Base-by-base conservation (phyloP, 2,888 invertebrate genomes). In the Drosophila mulleri region DNA sequence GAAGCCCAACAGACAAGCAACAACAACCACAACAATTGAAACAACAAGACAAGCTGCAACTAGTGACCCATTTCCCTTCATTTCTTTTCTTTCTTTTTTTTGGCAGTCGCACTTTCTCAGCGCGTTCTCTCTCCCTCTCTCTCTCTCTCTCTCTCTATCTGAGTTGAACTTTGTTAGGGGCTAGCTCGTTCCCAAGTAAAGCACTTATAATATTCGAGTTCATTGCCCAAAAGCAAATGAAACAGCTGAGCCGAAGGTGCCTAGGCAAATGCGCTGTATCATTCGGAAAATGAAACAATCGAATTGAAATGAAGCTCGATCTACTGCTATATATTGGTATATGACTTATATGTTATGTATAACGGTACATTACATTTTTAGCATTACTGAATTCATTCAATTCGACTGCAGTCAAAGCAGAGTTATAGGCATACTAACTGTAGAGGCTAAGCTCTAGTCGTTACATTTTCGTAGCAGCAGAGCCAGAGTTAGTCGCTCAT, bases 51-150 rank as follows among this genome's bases (percentile, higher is more conserved):
- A 50, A 61, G 75, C 75, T 78, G 80, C 86, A 83, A 84, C 83
- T 85, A 76, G 82, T 84, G 86, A 84, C 84, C 84, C 82, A 82
- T 68, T 82, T 81, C 56, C 59, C 29, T 65, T 53, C 53, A 16
- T 39, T 53, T 35, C 35, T 35, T 35, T 35, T 35, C 35, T 8
- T 29, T 11, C 12, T 50, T 23, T 35, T 37, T 56, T 50, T 63
- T 59, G 72, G 56, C 76, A 67, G 35, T 64, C n/a, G 12, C 50
- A 37, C 29, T 47, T 62, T 58, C 57, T 16, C 45, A 45, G 44
- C 47, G 44, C 37, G 16, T 42, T 9, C 32, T 29, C 18, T 14
- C 20, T 29, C 18, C 14, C 41, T 12, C 26, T n/a, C n/a, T 18
- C 54, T 12, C 26, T 56, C 54, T 42, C 18, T 14, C 16, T 14